A percentile compares a stretch with the other conserved stretches of the same genome.
Conservation (phyloP, 2,888 invertebrate species). For the Diplazon laetatorius region DNA sequence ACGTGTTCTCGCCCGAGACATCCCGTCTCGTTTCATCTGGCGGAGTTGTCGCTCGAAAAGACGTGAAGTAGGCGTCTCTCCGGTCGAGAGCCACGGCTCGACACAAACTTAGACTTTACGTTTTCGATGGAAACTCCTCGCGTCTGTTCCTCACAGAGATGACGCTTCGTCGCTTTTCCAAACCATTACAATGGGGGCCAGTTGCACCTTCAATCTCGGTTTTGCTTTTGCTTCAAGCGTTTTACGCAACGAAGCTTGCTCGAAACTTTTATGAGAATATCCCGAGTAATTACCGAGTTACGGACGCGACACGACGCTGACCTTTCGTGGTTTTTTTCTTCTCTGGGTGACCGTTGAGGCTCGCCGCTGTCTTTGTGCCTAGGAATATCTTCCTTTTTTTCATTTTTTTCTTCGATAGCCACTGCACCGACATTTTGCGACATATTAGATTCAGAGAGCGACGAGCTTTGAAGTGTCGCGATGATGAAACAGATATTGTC, state of each 20-base stretch:
- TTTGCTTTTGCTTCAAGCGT: not conserved
- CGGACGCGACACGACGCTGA: not conserved
- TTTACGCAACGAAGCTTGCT: slow-evolving; percentile 10
- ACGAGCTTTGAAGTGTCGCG: not conserved
- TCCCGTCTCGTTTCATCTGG: not conserved
- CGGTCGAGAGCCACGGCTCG: not conserved
- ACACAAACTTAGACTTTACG: not conserved
- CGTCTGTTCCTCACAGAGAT: not conserved
- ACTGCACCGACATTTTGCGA: not conserved
- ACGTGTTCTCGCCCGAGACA: not conserved
- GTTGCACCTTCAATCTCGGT: not conserved
- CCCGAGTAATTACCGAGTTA: slow-evolving; percentile 12
- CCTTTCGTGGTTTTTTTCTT: no score
- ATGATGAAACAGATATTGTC: not conserved
- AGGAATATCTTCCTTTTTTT: not conserved
- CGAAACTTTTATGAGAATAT: slow-evolving; percentile 12
- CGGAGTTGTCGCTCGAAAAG: not conserved
- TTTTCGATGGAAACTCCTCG: slow-evolving; percentile 1
- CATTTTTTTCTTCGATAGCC: no score
- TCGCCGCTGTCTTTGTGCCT: not conserved
- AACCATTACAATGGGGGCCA: not conserved
- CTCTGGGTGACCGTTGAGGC: not conserved
- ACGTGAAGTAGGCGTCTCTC: slow-evolving; percentile 8
- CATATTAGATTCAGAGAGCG: not conserved
- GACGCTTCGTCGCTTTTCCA: not conserved